Evolutionary conservation across 2,113 vertebrate genomes (phyloP), one percentile per base, ranked within the genome.

Genomic region (Ramphastos sulfuratus): DNA sequence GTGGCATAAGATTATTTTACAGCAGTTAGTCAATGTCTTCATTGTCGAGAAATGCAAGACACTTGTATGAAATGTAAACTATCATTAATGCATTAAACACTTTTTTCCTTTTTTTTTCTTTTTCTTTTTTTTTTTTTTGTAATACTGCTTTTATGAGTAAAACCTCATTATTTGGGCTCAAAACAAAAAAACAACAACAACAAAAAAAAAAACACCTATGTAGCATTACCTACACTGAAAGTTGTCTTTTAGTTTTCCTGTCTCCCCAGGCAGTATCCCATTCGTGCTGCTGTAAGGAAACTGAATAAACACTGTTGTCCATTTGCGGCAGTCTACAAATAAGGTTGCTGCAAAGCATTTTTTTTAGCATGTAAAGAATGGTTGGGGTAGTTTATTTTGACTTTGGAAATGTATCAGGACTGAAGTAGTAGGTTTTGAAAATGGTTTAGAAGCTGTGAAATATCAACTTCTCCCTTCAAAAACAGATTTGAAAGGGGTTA

Each of bases 1-100:
- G 60, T 82, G 76, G 72, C n/a, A 10, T 48, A 27, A 81, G 42
- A 61, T 85, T 92, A 56, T 92, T 94, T 91, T 91, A 82, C 44
- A 48, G 27, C 75, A 55, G 50, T 80, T 93, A 87, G 67, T 90
- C 56, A 72, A 76, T 19, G 24, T 64, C 64, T 90, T 95, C 30
- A 56, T 89, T 94, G 89, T 46, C 5, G 4, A 66, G 55, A 82
- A 87, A 74, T 67, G 24, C 28, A 72, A 64, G 71, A 24, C 12
- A 19, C 15, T 89, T 65, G 8, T 52, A 82, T 18, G 10, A 48
- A 55, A 70, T 67, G 37, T 19, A 10, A 73, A 9, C 27, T 69
- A 20, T 54, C 25, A 23, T 61, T 85, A 87, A 52, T 70, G 31
- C 18, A 37, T 52, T 39, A 48, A 66, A 15, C 9, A 48, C 13